Conservation (phyloP, 2,888 invertebrate genomes). For the Epinotia nisella region DNA sequence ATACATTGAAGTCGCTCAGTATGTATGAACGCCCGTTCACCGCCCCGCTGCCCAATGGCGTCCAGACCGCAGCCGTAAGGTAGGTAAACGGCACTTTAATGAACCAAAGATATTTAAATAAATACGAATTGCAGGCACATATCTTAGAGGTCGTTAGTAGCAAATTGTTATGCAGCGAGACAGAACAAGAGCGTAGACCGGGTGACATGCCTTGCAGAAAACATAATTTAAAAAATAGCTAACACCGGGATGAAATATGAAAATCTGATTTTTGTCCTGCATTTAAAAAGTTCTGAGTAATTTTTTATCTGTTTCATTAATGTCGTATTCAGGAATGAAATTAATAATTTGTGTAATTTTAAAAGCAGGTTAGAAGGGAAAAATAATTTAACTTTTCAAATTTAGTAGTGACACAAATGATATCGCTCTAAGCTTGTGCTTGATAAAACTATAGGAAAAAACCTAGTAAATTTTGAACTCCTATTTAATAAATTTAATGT, state of each 20-base stretch:
- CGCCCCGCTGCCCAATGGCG: too few species aligned
- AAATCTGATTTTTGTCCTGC: not conserved
- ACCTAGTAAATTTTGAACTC: too few species aligned
- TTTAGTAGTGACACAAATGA: not conserved
- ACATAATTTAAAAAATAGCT: slow-evolving; percentile 12
- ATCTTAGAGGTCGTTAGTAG: slow-evolving; percentile 1
- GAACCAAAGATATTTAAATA: not conserved
- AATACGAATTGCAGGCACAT: not conserved
- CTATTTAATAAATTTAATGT: too few species aligned
- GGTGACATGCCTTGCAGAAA: slow-evolving; percentile 22
- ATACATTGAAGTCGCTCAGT: too few species aligned
- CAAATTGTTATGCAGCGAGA: slow-evolving; percentile 38
- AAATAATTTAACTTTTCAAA: not conserved
- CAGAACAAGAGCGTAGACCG: slow-evolving; percentile 24
- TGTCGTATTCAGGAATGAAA: not conserved
- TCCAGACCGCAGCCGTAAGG: too few species aligned
- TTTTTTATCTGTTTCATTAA: not conserved
- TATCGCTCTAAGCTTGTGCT: not conserved
- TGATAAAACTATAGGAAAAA: too few species aligned
- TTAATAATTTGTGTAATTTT: not conserved
- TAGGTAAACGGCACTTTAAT: too few species aligned
- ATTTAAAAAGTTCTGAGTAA: not conserved
- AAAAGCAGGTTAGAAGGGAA: not conserved
- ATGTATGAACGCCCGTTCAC: too few species aligned
- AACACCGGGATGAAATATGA: slow-evolving; percentile 7